Evolutionary conservation across 2,113 vertebrate genomes (phyloP), one percentile per base, ranked within the genome.

Genomic region (Ceratotherium simum): DNA sequence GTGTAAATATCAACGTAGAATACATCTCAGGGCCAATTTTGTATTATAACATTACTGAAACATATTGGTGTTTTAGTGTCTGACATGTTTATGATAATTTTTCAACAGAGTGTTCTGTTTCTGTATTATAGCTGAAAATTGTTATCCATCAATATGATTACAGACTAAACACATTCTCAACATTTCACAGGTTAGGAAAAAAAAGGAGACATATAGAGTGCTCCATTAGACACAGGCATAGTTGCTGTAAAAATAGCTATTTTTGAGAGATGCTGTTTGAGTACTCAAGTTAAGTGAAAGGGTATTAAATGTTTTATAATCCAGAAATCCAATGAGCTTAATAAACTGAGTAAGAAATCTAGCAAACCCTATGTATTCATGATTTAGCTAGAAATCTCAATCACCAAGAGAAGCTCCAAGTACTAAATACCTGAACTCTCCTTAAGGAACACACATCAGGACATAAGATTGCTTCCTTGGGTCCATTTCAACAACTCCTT

Each of bases 31-130:
- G 48, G 25, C 39, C 64, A 69, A 93, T 73, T 95, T 70, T 91
- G 14, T 84, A 86, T 91, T 70, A 80, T 2, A 56, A 78, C 17
- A 79, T 70, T 36, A 87, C 56, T 88, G 48, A 91, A 82, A 91
- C 11, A 86, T 27, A 81, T 3, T 31, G 11, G 18, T 70, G 14
- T n/a, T 73, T 33, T 48, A 79, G 33, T 83, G 11, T 4, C 20
- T 42, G 18, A 85, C 29, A 79, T 39, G 33, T 93, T 88, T 78
- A 78, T 51, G 87, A 83, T 90, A 96, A 70, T 65, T 95, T 84
- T 82, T 91, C 76, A 91, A 87, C 39, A 84, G 42, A 87, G 25
- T 33, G 65, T 39, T 91, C 5, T 91, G 25, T 48, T 92, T 65
- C 29, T 78, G 31, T 69, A 84, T 79, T 81, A 8, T 92, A 73